phyloP scores from a whole-genome alignment of 2,888 invertebrate species.

The Agrochola litura region DNA sequence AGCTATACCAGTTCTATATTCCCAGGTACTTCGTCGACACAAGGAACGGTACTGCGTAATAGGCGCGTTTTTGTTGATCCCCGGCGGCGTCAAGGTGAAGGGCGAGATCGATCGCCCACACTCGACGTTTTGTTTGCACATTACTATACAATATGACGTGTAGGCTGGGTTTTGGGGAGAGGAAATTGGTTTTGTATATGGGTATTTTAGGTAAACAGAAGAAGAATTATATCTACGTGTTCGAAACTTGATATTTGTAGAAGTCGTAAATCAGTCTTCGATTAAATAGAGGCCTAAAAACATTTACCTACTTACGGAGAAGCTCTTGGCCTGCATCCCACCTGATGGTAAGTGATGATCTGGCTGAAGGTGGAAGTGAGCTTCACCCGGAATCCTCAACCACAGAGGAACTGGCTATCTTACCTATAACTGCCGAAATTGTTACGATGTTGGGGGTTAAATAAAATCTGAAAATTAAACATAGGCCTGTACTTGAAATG shows the following conservation, averaged over 20 bases:
- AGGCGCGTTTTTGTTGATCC: slow-evolving; percentile 57
- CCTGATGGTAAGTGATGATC: too few relatives aligned
- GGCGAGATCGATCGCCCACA: slow-evolving; percentile 66
- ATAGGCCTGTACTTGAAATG: background rate
- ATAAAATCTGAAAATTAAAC: background rate
- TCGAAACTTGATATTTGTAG: background rate
- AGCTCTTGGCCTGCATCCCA: too few relatives aligned
- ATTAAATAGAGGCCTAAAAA: background rate
- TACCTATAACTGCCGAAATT: too few relatives aligned
- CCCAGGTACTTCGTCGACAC: slow-evolving; percentile 18
- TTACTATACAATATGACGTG: slow-evolving; percentile 32
- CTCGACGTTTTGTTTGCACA: slow-evolving; percentile 53
- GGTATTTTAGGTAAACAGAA: background rate
- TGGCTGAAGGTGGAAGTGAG: too few relatives aligned
- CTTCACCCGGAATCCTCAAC: too few relatives aligned
- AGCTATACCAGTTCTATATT: slow-evolving; percentile 13
- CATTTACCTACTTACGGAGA: background rate
- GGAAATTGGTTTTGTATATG: background rate
- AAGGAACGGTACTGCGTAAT: slow-evolving; percentile 52
- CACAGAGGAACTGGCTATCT: too few relatives aligned
- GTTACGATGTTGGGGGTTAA: background rate
- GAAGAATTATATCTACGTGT: too few relatives aligned
- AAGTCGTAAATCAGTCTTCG: background rate
- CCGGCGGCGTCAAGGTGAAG: slow-evolving; percentile 66
- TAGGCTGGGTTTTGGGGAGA: slow-evolving; percentile 22